phyloP scores from a whole-genome alignment of 2,797 vertebrate genomes.

The Chloroceryle amazona region DNA sequence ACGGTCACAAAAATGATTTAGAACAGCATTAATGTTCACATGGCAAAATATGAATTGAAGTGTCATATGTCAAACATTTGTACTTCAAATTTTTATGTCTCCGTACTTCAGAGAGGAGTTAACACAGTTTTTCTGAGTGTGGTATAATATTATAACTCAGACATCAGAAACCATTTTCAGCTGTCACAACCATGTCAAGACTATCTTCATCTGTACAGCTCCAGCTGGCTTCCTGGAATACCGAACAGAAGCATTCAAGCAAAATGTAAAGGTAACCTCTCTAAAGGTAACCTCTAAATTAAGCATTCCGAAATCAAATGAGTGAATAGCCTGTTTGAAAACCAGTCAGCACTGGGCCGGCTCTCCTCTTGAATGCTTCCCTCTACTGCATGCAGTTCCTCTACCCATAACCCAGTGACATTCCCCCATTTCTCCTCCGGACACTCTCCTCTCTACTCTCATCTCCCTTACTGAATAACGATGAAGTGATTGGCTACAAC shows the following conservation, averaged over 20 bases:
- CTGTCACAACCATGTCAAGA: neutral
- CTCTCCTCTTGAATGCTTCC: neutral
- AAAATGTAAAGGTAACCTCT: neutral
- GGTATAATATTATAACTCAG: neutral
- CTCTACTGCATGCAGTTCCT: neutral
- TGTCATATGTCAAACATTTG: neutral
- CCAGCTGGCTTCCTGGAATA: neutral
- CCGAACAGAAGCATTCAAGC: neutral
- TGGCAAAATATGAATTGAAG: neutral
- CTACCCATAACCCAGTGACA: rapidly evolving
- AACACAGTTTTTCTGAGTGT: neutral
- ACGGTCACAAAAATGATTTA: neutral
- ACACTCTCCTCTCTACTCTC: neutral
- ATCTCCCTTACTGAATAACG: neutral
- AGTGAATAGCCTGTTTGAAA: neutral
- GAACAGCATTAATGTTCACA: neutral
- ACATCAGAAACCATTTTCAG: neutral
- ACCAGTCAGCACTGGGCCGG: neutral
- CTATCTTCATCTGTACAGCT: neutral
- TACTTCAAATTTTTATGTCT: neutral
- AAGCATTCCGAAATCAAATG: neutral
- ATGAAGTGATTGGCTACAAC: no score
- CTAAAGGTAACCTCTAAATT: neutral
- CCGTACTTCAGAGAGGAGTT: neutral
- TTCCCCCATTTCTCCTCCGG: rapidly evolving